Evolutionary conservation across 1,140 invertebrate genomes (phyloP).

Genomic region (Kradibia gibbosae): DNA sequence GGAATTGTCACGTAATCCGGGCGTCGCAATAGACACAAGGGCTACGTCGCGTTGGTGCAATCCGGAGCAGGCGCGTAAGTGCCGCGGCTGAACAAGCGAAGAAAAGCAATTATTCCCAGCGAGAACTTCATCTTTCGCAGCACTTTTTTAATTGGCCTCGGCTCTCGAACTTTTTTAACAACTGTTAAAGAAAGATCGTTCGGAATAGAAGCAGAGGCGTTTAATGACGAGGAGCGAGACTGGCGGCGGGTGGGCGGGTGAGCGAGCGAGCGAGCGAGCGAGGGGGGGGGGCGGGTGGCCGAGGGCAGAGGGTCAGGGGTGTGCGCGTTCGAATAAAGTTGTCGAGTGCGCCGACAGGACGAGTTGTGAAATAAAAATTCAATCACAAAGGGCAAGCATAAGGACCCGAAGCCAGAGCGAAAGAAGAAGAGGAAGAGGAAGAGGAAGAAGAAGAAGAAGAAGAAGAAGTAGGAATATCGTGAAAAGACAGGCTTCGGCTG

Average conservation of each 20-base stretch:
- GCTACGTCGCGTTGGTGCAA: background rate
- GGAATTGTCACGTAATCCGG: background rate
- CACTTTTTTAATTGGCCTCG: background rate
- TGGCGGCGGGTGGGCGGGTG: background rate
- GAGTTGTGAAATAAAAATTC: conserved; percentile 11
- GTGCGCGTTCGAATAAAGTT: background rate
- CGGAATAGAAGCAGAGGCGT: too few species aligned
- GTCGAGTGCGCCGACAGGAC: background rate
- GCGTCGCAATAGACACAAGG: background rate
- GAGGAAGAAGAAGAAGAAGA: background rate
- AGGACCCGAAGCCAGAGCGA: background rate
- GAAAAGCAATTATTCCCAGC: background rate
- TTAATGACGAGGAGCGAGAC: too few species aligned
- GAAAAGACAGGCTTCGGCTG: too few species aligned
- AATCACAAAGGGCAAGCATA: background rate
- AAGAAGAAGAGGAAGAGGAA: background rate
- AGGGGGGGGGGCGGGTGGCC: background rate
- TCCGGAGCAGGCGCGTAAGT: background rate
- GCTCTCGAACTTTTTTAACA: background rate
- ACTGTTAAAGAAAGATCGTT: background rate
- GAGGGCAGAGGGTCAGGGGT: too few species aligned
- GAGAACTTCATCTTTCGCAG: background rate
- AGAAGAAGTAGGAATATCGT: too few species aligned
- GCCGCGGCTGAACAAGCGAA: background rate
- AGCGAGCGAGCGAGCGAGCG: background rate